Base-by-base conservation (phyloP, 2,113 vertebrate genomes). In the Plecturocebus donacophilus region DNA sequence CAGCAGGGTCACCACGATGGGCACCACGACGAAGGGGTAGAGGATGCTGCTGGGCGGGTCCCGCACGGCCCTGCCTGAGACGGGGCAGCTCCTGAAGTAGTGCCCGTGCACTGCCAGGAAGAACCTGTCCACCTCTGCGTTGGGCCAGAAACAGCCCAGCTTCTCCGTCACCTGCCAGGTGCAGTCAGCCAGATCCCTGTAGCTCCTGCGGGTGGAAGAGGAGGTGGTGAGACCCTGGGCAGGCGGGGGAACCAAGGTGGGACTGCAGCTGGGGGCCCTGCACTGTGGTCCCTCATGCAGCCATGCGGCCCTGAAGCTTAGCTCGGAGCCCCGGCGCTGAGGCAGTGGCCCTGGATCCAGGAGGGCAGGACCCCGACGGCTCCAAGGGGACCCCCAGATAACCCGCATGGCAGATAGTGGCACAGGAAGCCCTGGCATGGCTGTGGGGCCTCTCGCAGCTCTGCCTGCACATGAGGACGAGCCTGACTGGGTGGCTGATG, bases 71-170 rank as follows among this genome's bases (percentile, higher is more conserved):
- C 99, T 98, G 61, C 99, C 99, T 0, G 99, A 98, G 49, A 98
- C 83, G 0, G 99, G 98, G 97, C 99, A 99, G 98, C 98, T 98
- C 35, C 98, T 97, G 99, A 99, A 99, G 98, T 99, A 99, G 70
- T 97, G 98, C 87, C 84, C 98, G 98, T 99, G 99, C 61, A 99
- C 94, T 0, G 96, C 95, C 81, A 99, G 98, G 97, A 99, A 99
- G 98, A 99, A 99, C 88, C 98, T 98, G 6, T 99, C 99, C 98
- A 99, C 99, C 47, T 99, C 98, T 0, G 94, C 97, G 97, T 99
- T 99, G 52, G 99, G 99, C 99, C 99, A 99, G 98, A 98, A 99
- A 98, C 99, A 99, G 77, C 98, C 97, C 96, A 99, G 98, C 83
- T 98, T 98, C 12, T 88, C 42, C 0, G 99, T 99, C 84, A 99